Percentiles rank a stretch among this genome's conserved stretches.
Evolutionary conservation across 2,888 invertebrate species (phyloP).

Genomic region (Ellobium chinense): DNA sequence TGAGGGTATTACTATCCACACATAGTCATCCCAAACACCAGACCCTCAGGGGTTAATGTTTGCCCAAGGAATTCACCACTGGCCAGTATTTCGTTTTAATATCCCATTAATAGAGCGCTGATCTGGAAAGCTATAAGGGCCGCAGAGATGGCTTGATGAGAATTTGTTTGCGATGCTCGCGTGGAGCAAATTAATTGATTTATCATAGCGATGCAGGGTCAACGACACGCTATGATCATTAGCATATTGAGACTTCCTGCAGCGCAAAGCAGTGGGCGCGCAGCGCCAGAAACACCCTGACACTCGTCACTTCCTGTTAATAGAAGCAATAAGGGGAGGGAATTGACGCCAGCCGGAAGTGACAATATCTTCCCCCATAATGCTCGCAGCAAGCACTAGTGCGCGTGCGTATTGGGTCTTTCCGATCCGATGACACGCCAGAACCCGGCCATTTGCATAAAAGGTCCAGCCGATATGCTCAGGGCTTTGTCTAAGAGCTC

Average conservation of each 20-base stretch:
- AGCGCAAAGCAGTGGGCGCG: slow-evolving; percentile 20
- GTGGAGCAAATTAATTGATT: slow-evolving; percentile 40
- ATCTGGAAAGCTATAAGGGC: slow-evolving; percentile 19
- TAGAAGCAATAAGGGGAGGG: slow-evolving; percentile 42
- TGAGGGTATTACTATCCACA: too few species aligned
- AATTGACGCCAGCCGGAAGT: slow-evolving; percentile 43
- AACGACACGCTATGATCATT: slow-evolving; percentile 35
- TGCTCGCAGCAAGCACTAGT: slow-evolving; percentile 22
- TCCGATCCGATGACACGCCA: slow-evolving; percentile 36
- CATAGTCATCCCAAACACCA: neutral
- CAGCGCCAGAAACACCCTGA: slow-evolving; percentile 31
- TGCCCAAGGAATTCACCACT: slow-evolving; percentile 21
- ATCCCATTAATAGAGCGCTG: slow-evolving; percentile 44
- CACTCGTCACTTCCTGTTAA: slow-evolving; percentile 38
- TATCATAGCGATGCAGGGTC: slow-evolving; percentile 36
- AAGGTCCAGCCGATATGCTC: neutral
- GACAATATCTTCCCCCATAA: slow-evolving; percentile 38
- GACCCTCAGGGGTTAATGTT: neutral
- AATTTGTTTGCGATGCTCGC: slow-evolving; percentile 33
- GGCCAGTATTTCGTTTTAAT: slow-evolving; percentile 25
- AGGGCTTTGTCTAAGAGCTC: slow-evolving; percentile 25
- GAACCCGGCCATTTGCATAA: slow-evolving; percentile 28
- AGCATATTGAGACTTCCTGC: slow-evolving; percentile 46
- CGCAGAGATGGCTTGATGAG: slow-evolving; percentile 5
- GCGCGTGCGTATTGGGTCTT: slow-evolving; percentile 14